Evolutionary conservation across 2,113 vertebrate genomes (phyloP).

Genomic region (Rhinolophus sinicus): DNA sequence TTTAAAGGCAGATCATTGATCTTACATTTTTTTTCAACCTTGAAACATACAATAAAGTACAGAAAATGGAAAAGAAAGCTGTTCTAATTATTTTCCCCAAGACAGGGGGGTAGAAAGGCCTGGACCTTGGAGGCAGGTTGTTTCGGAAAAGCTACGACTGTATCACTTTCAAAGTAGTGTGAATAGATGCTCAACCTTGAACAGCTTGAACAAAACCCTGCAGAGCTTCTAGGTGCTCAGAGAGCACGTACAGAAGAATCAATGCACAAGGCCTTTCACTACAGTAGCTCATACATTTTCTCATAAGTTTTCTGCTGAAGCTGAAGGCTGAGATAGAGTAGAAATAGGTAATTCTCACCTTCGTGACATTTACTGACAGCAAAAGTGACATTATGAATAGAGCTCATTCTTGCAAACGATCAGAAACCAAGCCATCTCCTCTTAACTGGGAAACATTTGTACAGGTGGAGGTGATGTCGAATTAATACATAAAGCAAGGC

Average conservation of each 20-base stretch:
- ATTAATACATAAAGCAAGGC: neutral
- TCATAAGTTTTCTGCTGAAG: neutral
- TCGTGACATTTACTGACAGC: constrained; percentile 20
- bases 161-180: neutral
- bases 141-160: constrained; percentile 48
- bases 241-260: neutral
- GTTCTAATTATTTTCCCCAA: constrained; percentile 28
- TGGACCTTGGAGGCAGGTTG: constrained; percentile 17
- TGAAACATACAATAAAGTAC: constrained; percentile 42
- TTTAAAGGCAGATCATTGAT: constrained; percentile 50
- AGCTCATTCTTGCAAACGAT: constrained; percentile 1
- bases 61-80: neutral
- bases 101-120: neutral
- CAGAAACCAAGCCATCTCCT: neutral
- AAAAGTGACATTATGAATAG: neutral
- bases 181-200: constrained; percentile 58
- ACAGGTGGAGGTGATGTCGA: neutral
- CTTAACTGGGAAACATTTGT: neutral
- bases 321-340: constrained; percentile 33
- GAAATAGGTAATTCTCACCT: constrained; percentile 11
- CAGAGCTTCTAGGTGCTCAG: neutral
- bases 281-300: neutral
- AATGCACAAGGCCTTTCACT: neutral
- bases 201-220: neutral
- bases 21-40: constrained; percentile 17